phyloP scores from a whole-genome alignment of 2,113 vertebrate species.

The Scopus umbretta region DNA sequence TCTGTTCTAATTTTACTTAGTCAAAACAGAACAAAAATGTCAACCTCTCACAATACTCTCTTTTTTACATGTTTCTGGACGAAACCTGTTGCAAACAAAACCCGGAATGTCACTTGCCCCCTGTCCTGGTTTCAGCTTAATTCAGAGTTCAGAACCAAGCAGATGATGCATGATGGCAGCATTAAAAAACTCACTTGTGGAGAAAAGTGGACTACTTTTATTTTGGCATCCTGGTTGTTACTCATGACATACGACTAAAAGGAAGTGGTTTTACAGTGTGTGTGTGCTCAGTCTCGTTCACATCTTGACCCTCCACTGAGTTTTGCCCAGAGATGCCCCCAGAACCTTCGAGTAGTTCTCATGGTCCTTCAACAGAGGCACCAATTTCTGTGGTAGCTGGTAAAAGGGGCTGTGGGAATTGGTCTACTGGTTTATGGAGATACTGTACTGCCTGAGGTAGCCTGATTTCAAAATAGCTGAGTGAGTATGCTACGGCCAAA shows the following conservation, averaged over 20 bases:
- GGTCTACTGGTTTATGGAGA: not conserved
- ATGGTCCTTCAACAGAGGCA: not conserved
- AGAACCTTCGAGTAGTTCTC: not conserved
- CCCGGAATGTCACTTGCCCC: not conserved
- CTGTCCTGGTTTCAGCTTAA: too few species aligned
- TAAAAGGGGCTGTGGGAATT: not conserved
- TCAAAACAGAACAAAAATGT: not conserved
- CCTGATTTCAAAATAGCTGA: not conserved
- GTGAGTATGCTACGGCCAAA: not conserved
- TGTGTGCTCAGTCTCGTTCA: slow-evolving; percentile 1
- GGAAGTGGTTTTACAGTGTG: slow-evolving; percentile 17
- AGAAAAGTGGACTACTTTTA: not conserved
- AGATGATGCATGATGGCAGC: not conserved
- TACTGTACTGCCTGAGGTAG: not conserved
- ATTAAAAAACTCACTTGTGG: not conserved
- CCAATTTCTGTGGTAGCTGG: not conserved
- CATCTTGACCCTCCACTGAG: not conserved
- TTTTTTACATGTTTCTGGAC: not conserved
- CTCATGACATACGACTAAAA: not conserved
- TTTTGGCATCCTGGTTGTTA: slow-evolving; percentile 4
- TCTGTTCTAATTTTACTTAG: not conserved
- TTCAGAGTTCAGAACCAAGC: too few species aligned
- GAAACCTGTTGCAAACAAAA: not conserved
- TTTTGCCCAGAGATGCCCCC: not conserved
- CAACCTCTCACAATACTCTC: not conserved